Conservation (phyloP, 2,888 invertebrate species). For the Cactoblastis cactorum region DNA sequence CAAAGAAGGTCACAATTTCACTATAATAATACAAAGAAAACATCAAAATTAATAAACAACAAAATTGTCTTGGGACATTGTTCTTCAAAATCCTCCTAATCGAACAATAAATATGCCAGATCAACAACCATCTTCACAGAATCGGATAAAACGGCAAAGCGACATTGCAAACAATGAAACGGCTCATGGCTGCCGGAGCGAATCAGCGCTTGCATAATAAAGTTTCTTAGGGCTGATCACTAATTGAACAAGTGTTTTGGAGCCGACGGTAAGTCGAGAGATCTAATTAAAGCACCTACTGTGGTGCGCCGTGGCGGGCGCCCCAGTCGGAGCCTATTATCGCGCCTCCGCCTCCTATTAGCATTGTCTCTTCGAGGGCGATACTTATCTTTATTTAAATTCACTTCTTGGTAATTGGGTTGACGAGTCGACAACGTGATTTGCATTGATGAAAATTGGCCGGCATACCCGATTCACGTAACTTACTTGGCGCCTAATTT, state of each 20-base stretch:
- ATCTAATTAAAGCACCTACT: constrained; percentile 77
- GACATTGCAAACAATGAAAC: constrained; percentile 10
- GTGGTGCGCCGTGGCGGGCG: constrained; percentile 46
- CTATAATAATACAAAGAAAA: no score
- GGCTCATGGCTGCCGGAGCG: constrained; percentile 16
- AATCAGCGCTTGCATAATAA: constrained; percentile 48
- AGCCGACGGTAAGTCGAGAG: constrained; percentile 69
- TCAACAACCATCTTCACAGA: neutral
- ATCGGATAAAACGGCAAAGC: neutral
- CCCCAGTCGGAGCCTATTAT: constrained; percentile 74
- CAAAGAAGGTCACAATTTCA: no score
- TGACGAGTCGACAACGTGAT: constrained; percentile 80
- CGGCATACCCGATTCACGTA: constrained; percentile 57
- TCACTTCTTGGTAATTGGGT: constrained; percentile 80
- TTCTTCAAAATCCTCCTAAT: no score
- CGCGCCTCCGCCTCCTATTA: constrained; percentile 76
- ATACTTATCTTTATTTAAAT: constrained; percentile 80
- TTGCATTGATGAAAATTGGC: constrained; percentile 79
- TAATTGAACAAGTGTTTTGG: constrained; percentile 77
- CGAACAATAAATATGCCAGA: no score
- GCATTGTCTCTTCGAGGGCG: constrained; percentile 79
- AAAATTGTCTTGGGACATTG: no score
- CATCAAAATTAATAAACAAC: no score
- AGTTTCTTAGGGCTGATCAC: constrained; percentile 65
- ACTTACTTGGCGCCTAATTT: constrained; percentile 65